These are phyloP conservation scores for Barypeithes pellucidus DNA, from an alignment of 2,888 invertebrate species.

Conservation along the genomic window DNA sequence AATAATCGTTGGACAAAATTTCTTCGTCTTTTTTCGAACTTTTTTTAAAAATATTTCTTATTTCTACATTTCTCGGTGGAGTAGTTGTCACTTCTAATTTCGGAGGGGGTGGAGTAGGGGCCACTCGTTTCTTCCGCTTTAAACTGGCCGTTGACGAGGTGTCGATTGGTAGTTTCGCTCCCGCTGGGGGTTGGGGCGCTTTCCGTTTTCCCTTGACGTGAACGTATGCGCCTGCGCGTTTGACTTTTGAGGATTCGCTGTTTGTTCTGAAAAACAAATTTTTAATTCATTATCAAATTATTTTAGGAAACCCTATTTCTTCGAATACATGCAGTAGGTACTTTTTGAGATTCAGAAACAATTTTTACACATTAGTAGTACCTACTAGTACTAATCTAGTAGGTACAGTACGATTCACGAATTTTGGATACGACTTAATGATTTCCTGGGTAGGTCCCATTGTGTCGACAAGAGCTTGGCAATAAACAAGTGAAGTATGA, in stretches of 20 bases:
- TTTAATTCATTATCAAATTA: too few relatives aligned
- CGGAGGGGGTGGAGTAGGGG: constrained; percentile 70
- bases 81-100: constrained; percentile 67
- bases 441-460: too few relatives aligned
- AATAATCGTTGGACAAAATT: constrained; percentile 68
- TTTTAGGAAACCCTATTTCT: too few relatives aligned
- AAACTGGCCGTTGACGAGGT: constrained; percentile 64
- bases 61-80: constrained; percentile 13
- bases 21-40: constrained; percentile 56
- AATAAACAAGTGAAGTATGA: too few relatives aligned
- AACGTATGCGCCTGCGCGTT: constrained; percentile 73
- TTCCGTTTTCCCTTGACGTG: constrained; percentile 85
- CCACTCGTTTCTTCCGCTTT: constrained; percentile 69
- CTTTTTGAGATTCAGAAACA: too few relatives aligned
- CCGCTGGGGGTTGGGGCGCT: constrained; percentile 81
- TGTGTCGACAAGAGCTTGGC: too few relatives aligned
- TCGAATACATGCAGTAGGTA: too few relatives aligned
- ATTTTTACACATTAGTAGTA: too few relatives aligned
- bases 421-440: too few relatives aligned
- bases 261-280: constrained; percentile 73
- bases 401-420: too few relatives aligned
- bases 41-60: constrained; percentile 28
- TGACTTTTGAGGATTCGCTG: constrained; percentile 77
- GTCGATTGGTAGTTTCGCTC: constrained; percentile 43
- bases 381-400: too few relatives aligned